phyloP scores from a whole-genome alignment of 2,797 vertebrate species.

The Typhlichthys subterraneus region DNA sequence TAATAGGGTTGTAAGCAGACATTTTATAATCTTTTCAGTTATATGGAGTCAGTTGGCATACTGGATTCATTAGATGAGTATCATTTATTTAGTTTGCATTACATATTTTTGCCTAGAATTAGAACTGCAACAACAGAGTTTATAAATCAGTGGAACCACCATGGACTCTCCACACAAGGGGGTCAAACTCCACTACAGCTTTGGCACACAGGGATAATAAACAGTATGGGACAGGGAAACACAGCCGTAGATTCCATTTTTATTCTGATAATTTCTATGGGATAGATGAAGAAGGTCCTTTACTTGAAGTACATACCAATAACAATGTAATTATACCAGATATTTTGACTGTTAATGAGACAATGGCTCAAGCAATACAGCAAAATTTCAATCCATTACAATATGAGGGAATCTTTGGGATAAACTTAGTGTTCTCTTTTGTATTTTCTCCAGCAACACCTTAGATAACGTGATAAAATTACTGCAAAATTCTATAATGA shows the following conservation, averaged over 20 bases:
- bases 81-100: not conserved
- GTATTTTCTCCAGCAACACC: constrained; percentile 8
- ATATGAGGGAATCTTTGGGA: constrained; percentile 12
- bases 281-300: constrained; percentile 4
- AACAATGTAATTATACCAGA: constrained; percentile 13
- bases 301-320: constrained; percentile 12
- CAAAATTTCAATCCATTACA: constrained; percentile 10
- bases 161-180: not conserved
- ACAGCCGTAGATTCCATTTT: not conserved
- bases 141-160: not conserved
- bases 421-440: constrained; percentile 13
- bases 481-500: too few relatives aligned
- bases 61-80: not conserved
- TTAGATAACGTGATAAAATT: not conserved
- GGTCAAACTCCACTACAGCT: not conserved
- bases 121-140: not conserved
- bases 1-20: constrained; percentile 8
- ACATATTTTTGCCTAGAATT: not conserved
- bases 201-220: not conserved
- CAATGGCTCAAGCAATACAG: constrained; percentile 10
- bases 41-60: not conserved
- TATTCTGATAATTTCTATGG: not conserved
- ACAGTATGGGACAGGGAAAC: not conserved
- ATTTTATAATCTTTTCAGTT: constrained; percentile 1
- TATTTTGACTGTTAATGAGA: constrained; percentile 14